Conservation (phyloP, 2,113 vertebrate species). For the Pteruthius melanotis region DNA sequence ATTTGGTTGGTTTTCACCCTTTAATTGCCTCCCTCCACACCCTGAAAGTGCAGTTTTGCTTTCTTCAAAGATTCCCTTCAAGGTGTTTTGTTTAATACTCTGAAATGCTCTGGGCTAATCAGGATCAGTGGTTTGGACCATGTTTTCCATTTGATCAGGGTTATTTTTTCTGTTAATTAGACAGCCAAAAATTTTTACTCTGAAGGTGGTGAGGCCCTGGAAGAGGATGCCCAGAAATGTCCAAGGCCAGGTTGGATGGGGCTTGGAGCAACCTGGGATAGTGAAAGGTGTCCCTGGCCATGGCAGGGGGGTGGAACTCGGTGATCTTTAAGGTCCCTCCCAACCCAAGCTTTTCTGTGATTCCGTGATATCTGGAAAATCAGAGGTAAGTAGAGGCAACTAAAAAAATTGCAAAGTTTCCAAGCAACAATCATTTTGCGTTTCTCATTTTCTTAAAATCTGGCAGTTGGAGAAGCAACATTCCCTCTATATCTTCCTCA, state of each 20-base stretch:
- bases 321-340: background rate
- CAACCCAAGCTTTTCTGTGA: background rate
- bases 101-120: background rate
- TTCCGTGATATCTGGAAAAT: background rate
- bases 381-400: background rate
- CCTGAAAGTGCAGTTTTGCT: background rate
- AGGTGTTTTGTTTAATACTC: background rate
- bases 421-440: accelerated
- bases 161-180: background rate
- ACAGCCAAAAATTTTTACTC: background rate
- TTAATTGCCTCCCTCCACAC: background rate
- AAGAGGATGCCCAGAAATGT: accelerated
- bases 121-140: background rate
- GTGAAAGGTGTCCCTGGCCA: background rate
- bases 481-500: background rate
- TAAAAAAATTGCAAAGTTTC: background rate
- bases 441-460: background rate
- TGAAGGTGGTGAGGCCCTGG: background rate
- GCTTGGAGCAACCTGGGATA: background rate
- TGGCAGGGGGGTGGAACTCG: accelerated
- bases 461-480: background rate
- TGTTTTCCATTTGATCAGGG: accelerated
- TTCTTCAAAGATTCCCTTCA: background rate
- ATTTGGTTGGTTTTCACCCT: background rate
- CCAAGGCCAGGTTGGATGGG: accelerated